Evolutionary conservation across 2,797 vertebrate genomes (phyloP), one percentile per base, ranked within the genome.

Genomic region (Crocidura indochinensis): DNA sequence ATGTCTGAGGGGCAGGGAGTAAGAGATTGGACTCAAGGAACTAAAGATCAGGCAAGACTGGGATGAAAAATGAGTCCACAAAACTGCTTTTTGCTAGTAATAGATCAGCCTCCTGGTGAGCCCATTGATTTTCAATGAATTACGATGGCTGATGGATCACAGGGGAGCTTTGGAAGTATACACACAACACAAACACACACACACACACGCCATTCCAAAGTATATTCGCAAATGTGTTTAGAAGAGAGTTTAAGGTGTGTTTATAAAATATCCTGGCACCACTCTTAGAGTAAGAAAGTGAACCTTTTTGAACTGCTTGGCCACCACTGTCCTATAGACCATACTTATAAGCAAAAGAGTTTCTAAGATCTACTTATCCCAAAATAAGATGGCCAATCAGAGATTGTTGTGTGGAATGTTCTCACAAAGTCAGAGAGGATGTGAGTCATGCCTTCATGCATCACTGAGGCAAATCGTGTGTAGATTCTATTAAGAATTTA

Each of bases 401-500:
- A 92, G 90, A 24, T 26, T 10, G 6, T 2, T 22, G 15, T 91
- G 53, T 72, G 80, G 74, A 91, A 76, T 83, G 77, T 87, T 93
- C 81, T 84, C 89, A 91, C 72, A 90, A 76, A 80, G 31, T 68
- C 71, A 65, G 9, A 76, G 38, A 96, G 93, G 88, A 92, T 91
- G 68, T 96, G 95, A 96, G 74, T 95, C 94, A 97, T 60, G 60
- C 2, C 24, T 91, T 88, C 69, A 24, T 46, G 82, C 89, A 83
- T 88, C 90, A 72, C 71, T 93, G 72, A 94, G 93, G 74, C 75
- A 90, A 91, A 74, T 31, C 82, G 44, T 76, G 76, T 83, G 86
- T 82, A 87, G 75, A 95, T 65, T 92, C 92, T 93, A 90, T 69
- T 74, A 95, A 87, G 68, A 64, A 88, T 92, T 96, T 94, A 90